phyloP scores from a whole-genome alignment of 2,888 invertebrate species.

The Trachelus tabidus region DNA sequence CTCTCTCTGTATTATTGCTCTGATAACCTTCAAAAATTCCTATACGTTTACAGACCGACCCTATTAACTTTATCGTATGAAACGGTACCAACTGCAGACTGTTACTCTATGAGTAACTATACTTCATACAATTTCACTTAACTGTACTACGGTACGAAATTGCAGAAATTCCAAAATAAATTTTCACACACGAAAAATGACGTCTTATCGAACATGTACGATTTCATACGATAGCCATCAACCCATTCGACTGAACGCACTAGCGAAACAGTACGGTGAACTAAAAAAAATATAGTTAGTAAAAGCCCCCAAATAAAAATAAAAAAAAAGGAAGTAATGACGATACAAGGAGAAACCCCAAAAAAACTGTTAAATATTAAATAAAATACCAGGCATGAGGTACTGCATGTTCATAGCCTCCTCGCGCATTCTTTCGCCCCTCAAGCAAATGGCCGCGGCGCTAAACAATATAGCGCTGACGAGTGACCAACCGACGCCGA shows the following conservation, averaged over 20 bases:
- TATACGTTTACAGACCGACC: neutral
- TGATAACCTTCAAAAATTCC: no score
- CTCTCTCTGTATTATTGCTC: no score
- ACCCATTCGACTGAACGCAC: neutral
- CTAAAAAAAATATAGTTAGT: neutral
- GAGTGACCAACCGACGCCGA: constrained; percentile 92
- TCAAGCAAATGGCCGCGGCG: constrained; percentile 93
- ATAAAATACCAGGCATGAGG: constrained; percentile 88
- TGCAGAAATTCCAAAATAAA: neutral
- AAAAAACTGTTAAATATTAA: constrained; percentile 33
- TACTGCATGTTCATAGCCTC: constrained; percentile 98
- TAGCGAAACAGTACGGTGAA: constrained; percentile 9
- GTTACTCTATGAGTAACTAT: neutral
- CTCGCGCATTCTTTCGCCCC: constrained; percentile 93
- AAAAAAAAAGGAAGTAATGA: constrained; percentile 33
- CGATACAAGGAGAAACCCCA: constrained; percentile 46
- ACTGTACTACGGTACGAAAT: neutral
- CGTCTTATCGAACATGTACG: neutral
- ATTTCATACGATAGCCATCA: neutral
- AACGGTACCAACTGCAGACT: neutral
- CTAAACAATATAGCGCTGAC: constrained; percentile 92
- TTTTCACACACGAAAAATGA: neutral
- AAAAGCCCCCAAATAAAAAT: constrained; percentile 9
- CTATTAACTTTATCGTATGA: neutral
- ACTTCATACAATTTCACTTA: neutral